These are phyloP conservation scores for Diarsia mendica DNA, from an alignment of 2,888 invertebrate genomes.

Conservation along the genomic window DNA sequence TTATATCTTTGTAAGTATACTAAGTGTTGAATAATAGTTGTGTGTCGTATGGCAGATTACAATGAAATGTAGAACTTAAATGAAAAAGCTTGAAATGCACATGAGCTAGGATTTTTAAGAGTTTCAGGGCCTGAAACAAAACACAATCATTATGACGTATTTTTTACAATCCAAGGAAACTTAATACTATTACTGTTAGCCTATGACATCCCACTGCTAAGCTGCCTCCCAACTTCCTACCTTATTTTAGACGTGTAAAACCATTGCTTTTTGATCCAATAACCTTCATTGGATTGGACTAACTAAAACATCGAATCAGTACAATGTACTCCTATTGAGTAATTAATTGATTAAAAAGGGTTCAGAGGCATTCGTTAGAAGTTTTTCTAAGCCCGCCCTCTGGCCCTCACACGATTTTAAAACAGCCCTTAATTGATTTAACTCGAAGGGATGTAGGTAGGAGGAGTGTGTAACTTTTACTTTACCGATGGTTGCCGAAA, in stretches of 20 bases:
- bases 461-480: conserved; percentile 64
- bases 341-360: conserved; percentile 89
- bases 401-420: conserved; percentile 74
- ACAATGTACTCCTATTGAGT: conserved; percentile 83
- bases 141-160: neutral
- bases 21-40: no score
- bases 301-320: conserved; percentile 67
- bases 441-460: conserved; percentile 76
- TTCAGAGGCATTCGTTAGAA: conserved; percentile 85
- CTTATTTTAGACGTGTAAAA: neutral
- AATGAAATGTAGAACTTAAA: neutral
- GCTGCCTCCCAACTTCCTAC: neutral
- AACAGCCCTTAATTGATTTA: conserved; percentile 85
- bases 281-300: conserved; percentile 7
- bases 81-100: neutral
- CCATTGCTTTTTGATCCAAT: neutral
- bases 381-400: conserved; percentile 79
- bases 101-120: neutral
- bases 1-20: no score
- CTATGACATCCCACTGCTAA: no score
- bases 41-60: no score
- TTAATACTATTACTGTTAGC: neutral
- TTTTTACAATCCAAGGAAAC: neutral
- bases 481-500: conserved; percentile 53
- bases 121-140: neutral